Conservation (phyloP, 2,113 vertebrate species). For the Guaruba guarouba region DNA sequence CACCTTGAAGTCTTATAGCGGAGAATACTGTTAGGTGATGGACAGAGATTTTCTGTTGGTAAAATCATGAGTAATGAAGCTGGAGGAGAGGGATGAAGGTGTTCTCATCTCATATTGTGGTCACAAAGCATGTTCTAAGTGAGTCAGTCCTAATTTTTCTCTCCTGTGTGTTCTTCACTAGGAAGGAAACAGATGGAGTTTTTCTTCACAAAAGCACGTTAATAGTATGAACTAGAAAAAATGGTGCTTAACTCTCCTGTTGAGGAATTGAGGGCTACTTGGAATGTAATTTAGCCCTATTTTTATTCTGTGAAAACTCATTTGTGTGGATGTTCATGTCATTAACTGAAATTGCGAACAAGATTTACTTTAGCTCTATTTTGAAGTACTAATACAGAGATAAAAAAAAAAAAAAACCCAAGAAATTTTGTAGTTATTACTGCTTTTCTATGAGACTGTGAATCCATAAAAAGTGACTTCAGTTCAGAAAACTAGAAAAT, state of each 20-base stretch:
- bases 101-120: neutral
- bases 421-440: constrained; percentile 16
- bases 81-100: neutral
- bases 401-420: constrained; percentile 30
- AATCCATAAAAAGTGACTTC: constrained; percentile 39
- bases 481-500: constrained; percentile 55
- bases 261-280: neutral
- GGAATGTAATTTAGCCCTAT: neutral
- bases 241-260: neutral
- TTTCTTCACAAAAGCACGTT: neutral
- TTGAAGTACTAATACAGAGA: constrained; percentile 44
- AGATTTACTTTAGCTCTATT: constrained; percentile 38
- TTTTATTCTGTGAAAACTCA: neutral
- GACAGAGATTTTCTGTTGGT: neutral
- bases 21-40: neutral
- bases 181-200: neutral
- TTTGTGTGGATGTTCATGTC: constrained; percentile 17
- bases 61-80: neutral
- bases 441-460: neutral
- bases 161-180: neutral
- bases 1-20: neutral
- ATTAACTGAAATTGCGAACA: constrained; percentile 39
- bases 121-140: neutral
- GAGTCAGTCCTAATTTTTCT: neutral
- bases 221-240: neutral